A percentile compares a stretch with the other conserved stretches of the same genome.
phyloP scores from a whole-genome alignment of 2,113 vertebrate genomes.

The Morone saxatilis region DNA sequence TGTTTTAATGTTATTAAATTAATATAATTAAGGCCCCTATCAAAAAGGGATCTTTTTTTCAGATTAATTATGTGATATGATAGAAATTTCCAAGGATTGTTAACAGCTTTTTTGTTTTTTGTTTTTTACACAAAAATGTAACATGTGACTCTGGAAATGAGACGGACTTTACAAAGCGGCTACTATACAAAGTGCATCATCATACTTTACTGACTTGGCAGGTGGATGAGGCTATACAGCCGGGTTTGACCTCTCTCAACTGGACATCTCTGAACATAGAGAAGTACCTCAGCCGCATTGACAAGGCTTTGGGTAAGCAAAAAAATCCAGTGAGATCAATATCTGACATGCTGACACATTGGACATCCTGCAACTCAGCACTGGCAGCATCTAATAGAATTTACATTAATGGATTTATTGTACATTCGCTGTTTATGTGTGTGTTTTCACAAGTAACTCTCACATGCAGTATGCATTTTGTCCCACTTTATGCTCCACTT shows the following conservation, averaged over 20 bases:
- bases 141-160: background rate
- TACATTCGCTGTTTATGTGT: conserved; percentile 3
- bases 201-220: conserved; percentile 48
- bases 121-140: background rate
- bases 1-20: too few species aligned
- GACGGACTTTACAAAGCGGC: background rate
- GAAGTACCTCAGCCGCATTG: conserved; percentile 85
- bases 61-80: background rate
- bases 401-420: conserved; percentile 33
- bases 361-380: conserved; percentile 39
- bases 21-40: too few species aligned
- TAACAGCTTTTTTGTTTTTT: background rate
- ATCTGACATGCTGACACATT: conserved; percentile 16
- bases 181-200: conserved; percentile 14
- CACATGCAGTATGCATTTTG: background rate
- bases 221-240: conserved; percentile 90
- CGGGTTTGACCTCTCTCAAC: conserved; percentile 88
- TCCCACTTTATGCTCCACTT: background rate
- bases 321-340: conserved; percentile 13
- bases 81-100: background rate
- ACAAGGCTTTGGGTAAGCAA: conserved; percentile 87
- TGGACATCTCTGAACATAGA: conserved; percentile 94
- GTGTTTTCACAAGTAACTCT: background rate
- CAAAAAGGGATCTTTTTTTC: background rate
- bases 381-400: conserved; percentile 19